A percentile compares a stretch with the other conserved stretches of the same genome.
phyloP scores from a whole-genome alignment of 2,888 invertebrate species.

The Apamea anceps region DNA sequence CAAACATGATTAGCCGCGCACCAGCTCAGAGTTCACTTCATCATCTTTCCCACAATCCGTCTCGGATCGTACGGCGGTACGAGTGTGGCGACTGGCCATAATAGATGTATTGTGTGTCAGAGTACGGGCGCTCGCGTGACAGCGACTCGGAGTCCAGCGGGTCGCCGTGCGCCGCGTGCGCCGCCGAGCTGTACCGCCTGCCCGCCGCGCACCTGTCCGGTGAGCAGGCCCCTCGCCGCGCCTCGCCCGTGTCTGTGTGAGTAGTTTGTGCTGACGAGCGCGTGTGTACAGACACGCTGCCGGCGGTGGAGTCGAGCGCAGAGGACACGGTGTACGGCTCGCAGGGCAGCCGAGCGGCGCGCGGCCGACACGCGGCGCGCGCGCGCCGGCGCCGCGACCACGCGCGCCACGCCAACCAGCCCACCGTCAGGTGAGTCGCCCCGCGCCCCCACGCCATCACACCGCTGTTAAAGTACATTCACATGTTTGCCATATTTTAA shows the following conservation, averaged over 20 bases:
- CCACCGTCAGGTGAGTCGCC: slow-evolving; percentile 73
- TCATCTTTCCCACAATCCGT: neutral
- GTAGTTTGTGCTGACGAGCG: slow-evolving; percentile 59
- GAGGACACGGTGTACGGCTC: slow-evolving; percentile 75
- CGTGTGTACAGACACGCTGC: slow-evolving; percentile 73
- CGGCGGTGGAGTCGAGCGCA: slow-evolving; percentile 77
- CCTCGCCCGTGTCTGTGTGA: neutral
- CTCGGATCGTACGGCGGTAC: neutral
- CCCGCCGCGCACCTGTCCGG: slow-evolving; percentile 77
- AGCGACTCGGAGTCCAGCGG: slow-evolving; percentile 86
- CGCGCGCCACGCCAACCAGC: slow-evolving; percentile 65
- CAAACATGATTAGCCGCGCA: neutral
- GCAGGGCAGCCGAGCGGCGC: slow-evolving; percentile 41
- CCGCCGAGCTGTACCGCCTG: slow-evolving; percentile 78
- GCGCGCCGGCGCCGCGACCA: slow-evolving; percentile 70
- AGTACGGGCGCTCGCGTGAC: slow-evolving; percentile 75
- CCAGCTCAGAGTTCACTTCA: neutral
- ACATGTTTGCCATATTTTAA: neutral
- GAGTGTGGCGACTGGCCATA: neutral
- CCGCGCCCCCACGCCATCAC: neutral
- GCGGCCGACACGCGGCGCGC: slow-evolving; percentile 46
- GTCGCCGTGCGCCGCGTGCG: slow-evolving; percentile 85
- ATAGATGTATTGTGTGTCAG: slow-evolving; percentile 51
- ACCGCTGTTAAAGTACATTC: too few relatives aligned
- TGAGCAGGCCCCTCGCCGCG: slow-evolving; percentile 30